Evolutionary conservation across 2,888 invertebrate species (phyloP).

Genomic region (Flexamia atlantica): DNA sequence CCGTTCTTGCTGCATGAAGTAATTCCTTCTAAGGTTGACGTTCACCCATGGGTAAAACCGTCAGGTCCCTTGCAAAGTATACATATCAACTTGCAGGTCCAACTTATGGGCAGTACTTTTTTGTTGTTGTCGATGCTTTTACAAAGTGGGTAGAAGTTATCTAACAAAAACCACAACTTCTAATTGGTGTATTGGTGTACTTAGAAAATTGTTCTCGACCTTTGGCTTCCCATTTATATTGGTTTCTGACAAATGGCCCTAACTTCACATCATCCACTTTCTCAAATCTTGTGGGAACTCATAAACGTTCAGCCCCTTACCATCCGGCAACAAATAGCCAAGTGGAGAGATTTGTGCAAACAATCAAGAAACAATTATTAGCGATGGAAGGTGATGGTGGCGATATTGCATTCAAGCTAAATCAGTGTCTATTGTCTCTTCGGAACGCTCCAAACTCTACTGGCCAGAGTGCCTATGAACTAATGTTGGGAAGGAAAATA

Average conservation of each 20-base stretch:
- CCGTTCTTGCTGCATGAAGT: too few relatives aligned
- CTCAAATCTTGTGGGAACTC: not conserved
- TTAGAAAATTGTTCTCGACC: not conserved
- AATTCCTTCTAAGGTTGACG: too few relatives aligned
- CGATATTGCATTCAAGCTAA: not conserved
- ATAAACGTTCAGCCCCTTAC: not conserved
- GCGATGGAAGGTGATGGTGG: not conserved
- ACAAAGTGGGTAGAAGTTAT: constrained; percentile 23
- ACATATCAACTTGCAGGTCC: not conserved
- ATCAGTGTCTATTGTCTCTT: not conserved
- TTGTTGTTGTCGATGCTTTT: constrained; percentile 20
- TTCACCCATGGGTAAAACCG: too few relatives aligned
- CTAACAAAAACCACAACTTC: not conserved
- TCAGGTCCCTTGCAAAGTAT: constrained; percentile 50
- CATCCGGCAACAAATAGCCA: constrained; percentile 1
- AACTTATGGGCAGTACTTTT: not conserved
- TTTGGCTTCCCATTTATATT: not conserved
- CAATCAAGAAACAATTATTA: not conserved
- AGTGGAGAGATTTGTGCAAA: constrained; percentile 9
- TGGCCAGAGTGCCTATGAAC: too few relatives aligned
- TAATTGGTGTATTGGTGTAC: not conserved
- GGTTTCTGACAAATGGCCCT: not conserved
- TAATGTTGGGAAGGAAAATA: too few relatives aligned
- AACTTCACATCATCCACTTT: not conserved
- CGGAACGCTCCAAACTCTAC: too few relatives aligned